Evolutionary conservation across 2,888 invertebrate species (phyloP), one percentile per base, ranked within the genome.

Genomic region (Phyto melanocephala): DNA sequence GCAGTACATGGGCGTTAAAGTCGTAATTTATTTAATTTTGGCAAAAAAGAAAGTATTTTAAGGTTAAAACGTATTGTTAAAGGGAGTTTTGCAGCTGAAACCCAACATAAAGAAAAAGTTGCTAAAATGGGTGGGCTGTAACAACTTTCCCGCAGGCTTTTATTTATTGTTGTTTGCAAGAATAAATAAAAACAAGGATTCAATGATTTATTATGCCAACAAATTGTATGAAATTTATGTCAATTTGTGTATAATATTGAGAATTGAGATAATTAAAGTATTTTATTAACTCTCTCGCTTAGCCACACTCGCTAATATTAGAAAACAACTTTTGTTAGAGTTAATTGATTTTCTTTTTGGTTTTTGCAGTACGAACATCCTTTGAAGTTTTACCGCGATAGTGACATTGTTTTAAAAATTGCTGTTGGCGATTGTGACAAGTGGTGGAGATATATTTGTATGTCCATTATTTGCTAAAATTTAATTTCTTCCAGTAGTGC

Each of bases 161-260:
- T 40, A n/a, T n/a, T n/a, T 37, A 8, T 24, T 15, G 8, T 60
- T 47, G 15, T 45, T 45, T 3, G 6, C 10, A 5, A 47, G 20
- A n/a, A n/a, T 0, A 40, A 40, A 40, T 4, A 42, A 45, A 52
- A 54, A n/a, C n/a, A 74, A 33, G 42, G 33, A 52, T 74, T 74
- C 24, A 45, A 76, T 75, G 58, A 50, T 58, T 67, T 67, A 67
- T 17, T 47, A 56, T 11, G 13, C 2, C 7, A 40, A 33, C 65
- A 76, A 58, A 76, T 65, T 67, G 50, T 76, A 50, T 67, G 67
- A 40, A 47, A 58, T 67, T 76, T 37, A 6, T 76, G 58, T 76
- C 24, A 47, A 60, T 67, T 75, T 75, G 15, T 56, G 6, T 42
- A 11, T 54, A 45, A n/a, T n/a, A n/a, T n/a, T 60, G 10, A 5